Percentiles rank a stretch among this genome's conserved stretches.
These are phyloP conservation scores for Leuciscus idus DNA, from an alignment of 2,113 vertebrate genomes.

Conservation along the genomic window DNA sequence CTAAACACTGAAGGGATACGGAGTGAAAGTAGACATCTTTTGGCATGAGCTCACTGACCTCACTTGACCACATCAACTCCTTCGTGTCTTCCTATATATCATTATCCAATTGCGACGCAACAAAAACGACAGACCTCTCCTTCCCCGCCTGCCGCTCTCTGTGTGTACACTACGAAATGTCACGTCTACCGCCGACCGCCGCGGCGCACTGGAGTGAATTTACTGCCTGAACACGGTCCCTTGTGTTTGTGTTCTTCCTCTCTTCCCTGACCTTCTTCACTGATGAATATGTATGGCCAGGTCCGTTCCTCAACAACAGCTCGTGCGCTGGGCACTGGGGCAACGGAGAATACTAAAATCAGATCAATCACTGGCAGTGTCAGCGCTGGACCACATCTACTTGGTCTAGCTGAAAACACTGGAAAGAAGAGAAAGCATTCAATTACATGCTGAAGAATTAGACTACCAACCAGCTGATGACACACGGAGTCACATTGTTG, in stretches of 20 bases:
- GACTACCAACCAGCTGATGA: slow-evolving; percentile 30
- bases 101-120: slow-evolving; percentile 27
- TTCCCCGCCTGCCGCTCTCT: background rate
- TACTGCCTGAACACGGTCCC: slow-evolving; percentile 25
- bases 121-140: slow-evolving; percentile 36
- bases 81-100: slow-evolving; percentile 26
- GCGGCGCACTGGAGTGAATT: slow-evolving; percentile 29
- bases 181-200: slow-evolving; percentile 39
- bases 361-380: slow-evolving; percentile 47
- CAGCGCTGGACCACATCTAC: slow-evolving; percentile 28
- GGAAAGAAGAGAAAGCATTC: background rate
- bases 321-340: background rate
- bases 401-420: background rate
- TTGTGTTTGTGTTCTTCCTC: slow-evolving; percentile 44
- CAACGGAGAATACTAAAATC: slow-evolving; percentile 49
- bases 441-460: slow-evolving; percentile 23
- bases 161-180: slow-evolving; percentile 47
- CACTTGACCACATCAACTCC: slow-evolving; percentile 34
- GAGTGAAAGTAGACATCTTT: slow-evolving; percentile 4
- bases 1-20: background rate
- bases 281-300: slow-evolving; percentile 60
- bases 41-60: slow-evolving; percentile 35
- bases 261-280: slow-evolving; percentile 57
- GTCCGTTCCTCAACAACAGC: slow-evolving; percentile 35
- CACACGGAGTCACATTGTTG: slow-evolving; percentile 43